Evolutionary conservation across 2,888 invertebrate species (phyloP), one percentile per base, ranked within the genome.

Genomic region (Lepidochitona cinerea): DNA sequence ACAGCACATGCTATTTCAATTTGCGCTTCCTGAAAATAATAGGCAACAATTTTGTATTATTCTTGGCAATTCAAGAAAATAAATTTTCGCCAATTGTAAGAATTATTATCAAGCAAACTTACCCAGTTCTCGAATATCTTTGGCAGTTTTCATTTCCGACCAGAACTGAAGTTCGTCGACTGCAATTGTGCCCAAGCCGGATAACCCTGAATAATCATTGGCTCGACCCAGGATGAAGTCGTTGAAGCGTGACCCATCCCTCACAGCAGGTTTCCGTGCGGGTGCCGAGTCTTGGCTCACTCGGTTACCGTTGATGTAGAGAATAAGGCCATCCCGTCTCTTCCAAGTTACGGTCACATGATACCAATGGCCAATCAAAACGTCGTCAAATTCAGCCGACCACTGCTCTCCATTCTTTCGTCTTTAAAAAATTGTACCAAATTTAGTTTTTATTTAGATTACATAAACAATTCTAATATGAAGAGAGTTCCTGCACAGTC

Each of bases 81-180:
- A n/a, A n/a, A n/a, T n/a, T n/a, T n/a, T n/a, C n/a, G n/a, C n/a
- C n/a, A n/a, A n/a, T n/a, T n/a, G n/a, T n/a, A n/a, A n/a, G n/a
- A n/a, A n/a, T n/a, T n/a, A n/a, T n/a, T n/a, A n/a, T n/a, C n/a
- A n/a, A n/a, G n/a, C n/a, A 0, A 4, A 70, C 78, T 66, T 75
- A 89, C 89, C 89, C 54, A 71, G 71, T 81, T 89, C 89, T 64
- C 82, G 77, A 14, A 88, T 76, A 37, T 84, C 79, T 14, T 76
- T 77, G 67, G 81, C 79, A 12, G 77, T 79, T 77, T 83, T 82
- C 64, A 80, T 74, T 9, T 70, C 72, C 0, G 88, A 84, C 85
- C 86, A 86, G 79, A 89, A 90, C 71, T 84, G 79, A 74, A 89
- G 85, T 52, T 89, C 89, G 72, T 90, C 90, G n/a, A 90, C 80